Evolutionary conservation across 2,888 invertebrate genomes (phyloP), one percentile per base, ranked within the genome.

Genomic region (Pinctada fucata): DNA sequence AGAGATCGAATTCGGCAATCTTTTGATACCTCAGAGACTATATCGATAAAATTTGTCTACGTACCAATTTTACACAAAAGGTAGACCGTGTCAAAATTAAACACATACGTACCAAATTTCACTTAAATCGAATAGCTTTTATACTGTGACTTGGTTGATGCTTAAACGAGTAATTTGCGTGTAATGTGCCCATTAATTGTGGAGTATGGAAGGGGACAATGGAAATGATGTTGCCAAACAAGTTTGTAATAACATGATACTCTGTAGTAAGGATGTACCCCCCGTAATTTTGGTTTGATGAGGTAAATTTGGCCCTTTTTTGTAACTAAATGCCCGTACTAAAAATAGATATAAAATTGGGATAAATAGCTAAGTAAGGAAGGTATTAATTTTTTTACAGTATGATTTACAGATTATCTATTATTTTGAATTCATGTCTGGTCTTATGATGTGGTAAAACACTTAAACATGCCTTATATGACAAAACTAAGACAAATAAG

Each of bases 1-100:
- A 58, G 58, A 58, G 58, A 58, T 58, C 58, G 58, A 58, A 58
- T 58, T 58, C 13, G 6, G 58, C 13, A 58, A 58, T 58, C 58
- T 58, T 58, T 58, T 58, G 58, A 58, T 58, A 58, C 58, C 58
- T 13, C 13, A 13, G 58, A 58, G 58, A 58, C 58, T 31, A 58
- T 13, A 58, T 58, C 58, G 58, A 58, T 58, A 58, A 58, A 58
- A 58, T 58, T 58, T 58, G 58, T 58, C 58, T 58, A 58, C 6
- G 58, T 58, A 58, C 58, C 58, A 58, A 58, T 58, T 58, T 58
- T 58, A 58, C 58, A 58, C 58, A 58, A 58, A 58, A 58, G 58
- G 8, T 6, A 58, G 58, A 58, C 58, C 58, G 58, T 58, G 58
- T 58, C 58, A 58, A 13, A 58, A 58, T 58, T 58, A 58, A 58